These are phyloP conservation scores for Xestia sexstrigata DNA, from an alignment of 2,888 invertebrate genomes.

Conservation along the genomic window DNA sequence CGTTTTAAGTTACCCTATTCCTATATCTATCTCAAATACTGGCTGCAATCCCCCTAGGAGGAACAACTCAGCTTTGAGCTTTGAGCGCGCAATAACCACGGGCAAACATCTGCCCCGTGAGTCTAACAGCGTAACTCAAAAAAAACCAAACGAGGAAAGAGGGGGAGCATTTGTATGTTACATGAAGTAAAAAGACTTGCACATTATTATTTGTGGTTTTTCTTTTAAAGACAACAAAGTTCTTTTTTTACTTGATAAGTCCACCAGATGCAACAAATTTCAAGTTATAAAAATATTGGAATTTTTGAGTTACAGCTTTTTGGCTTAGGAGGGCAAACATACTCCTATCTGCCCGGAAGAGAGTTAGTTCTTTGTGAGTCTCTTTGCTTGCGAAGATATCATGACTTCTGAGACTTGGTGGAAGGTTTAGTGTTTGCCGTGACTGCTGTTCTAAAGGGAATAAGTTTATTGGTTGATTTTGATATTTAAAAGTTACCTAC, in stretches of 20 bases:
- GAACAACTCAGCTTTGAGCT: conserved; percentile 70
- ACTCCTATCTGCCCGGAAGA: conserved; percentile 70
- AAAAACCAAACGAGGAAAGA: not conserved
- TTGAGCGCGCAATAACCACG: conserved; percentile 79
- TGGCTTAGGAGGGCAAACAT: conserved; percentile 65
- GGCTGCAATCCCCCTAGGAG: conserved; percentile 73
- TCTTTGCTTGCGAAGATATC: conserved; percentile 52
- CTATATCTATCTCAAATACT: conserved; percentile 59
- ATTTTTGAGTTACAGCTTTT: not conserved
- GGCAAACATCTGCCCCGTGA: conserved; percentile 78
- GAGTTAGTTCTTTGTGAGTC: conserved; percentile 69
- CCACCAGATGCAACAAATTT: not conserved
- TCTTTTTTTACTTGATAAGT: not conserved
- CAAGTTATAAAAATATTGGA: not conserved
- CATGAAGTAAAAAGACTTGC: not conserved
- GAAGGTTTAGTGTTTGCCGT: conserved; percentile 27
- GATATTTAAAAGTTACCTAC: not conserved
- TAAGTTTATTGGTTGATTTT: conserved; percentile 2
- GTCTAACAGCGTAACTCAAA: not conserved
- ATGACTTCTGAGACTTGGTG: conserved; percentile 50
- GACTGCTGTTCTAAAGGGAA: conserved; percentile 7
- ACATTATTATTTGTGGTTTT: not conserved
- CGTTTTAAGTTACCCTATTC: conserved; percentile 35
- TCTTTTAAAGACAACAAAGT: not conserved
- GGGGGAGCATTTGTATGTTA: no score